phyloP scores from a whole-genome alignment of 2,113 vertebrate species.

The Smithornis capensis region DNA sequence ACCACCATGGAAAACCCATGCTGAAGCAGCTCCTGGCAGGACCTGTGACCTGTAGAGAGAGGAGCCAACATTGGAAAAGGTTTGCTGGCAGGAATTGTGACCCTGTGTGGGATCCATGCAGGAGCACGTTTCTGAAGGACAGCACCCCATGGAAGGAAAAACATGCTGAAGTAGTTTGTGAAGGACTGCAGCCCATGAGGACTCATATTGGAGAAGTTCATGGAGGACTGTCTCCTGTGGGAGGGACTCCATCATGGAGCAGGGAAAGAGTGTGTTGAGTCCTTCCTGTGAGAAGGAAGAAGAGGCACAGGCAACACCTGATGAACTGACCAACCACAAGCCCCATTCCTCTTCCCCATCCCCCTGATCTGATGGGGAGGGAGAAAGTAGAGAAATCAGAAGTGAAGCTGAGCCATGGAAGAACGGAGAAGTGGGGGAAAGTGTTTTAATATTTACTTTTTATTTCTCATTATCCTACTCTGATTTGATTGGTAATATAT shows the following conservation, averaged over 20 bases:
- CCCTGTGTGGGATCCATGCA: rapidly evolving
- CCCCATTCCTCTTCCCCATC: not conserved
- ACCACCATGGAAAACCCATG: rapidly evolving
- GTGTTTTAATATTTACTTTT: not conserved
- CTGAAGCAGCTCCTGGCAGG: not conserved
- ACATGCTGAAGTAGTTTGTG: rapidly evolving
- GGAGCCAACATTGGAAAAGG: not conserved
- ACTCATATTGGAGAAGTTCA: not conserved
- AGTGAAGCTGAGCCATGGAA: not conserved
- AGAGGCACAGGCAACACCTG: not conserved
- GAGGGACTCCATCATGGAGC: not conserved
- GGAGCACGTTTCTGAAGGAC: not conserved
- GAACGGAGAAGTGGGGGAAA: not conserved
- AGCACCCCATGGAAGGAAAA: not conserved
- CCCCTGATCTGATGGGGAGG: rapidly evolving
- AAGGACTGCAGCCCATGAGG: not conserved
- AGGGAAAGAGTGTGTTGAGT: not conserved
- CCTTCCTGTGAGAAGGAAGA: not conserved
- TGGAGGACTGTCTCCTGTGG: not conserved
- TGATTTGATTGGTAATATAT: not conserved
- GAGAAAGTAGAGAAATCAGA: not conserved
- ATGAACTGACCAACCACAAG: not conserved
- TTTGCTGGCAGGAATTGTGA: not conserved
- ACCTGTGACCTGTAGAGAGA: not conserved
- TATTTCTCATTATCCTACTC: not conserved